These are phyloP conservation scores for Philotrypesis tridentata DNA, from an alignment of 1,140 invertebrate species.

Conservation along the genomic window DNA sequence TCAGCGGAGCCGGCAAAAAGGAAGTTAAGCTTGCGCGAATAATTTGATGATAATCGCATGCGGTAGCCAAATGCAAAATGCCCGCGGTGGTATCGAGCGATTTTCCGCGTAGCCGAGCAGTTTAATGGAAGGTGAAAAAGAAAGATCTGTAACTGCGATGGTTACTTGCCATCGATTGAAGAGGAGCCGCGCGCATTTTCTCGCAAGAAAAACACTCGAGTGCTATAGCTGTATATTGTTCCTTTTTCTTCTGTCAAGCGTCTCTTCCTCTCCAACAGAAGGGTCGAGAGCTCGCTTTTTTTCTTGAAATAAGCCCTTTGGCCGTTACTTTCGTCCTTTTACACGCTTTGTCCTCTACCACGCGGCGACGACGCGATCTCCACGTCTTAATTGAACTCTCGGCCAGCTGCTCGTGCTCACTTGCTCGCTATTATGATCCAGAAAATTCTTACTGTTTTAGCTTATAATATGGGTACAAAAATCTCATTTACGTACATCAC, in stretches of 20 bases:
- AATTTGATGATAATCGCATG: background rate
- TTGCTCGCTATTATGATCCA: too few relatives aligned
- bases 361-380: too few relatives aligned
- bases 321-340: too few relatives aligned
- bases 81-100: background rate
- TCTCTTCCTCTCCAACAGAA: background rate
- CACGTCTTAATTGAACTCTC: too few relatives aligned
- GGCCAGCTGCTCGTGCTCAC: too few relatives aligned
- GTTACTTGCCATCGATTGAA: background rate
- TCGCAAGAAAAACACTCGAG: constrained; percentile 1
- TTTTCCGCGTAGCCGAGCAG: background rate
- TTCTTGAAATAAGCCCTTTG: background rate
- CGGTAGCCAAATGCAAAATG: background rate
- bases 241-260: too few relatives aligned
- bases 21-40: background rate
- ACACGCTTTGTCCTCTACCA: too few relatives aligned
- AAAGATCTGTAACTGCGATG: constrained; percentile 2
- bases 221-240: too few relatives aligned
- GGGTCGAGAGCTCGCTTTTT: background rate
- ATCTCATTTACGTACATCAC: too few relatives aligned
- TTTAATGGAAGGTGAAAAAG: background rate
- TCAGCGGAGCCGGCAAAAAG: too few relatives aligned
- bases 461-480: too few relatives aligned
- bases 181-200: background rate
- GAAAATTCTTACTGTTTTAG: too few relatives aligned